phyloP scores from a whole-genome alignment of 2,888 invertebrate genomes.

The Nephrocerus scutellatus region DNA sequence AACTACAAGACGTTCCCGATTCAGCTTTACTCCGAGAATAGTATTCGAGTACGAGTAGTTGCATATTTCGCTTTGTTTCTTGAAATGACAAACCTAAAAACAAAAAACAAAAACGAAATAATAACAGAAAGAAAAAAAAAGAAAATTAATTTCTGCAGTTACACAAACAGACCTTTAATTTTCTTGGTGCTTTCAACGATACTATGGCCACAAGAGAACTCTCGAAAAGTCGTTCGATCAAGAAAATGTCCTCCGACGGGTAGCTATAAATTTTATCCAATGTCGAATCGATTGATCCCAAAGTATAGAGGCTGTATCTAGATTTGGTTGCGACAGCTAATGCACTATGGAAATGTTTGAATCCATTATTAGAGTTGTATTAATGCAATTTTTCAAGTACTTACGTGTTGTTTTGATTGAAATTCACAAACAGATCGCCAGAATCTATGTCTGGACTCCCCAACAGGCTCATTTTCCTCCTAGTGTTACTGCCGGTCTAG shows the following conservation, averaged over 20 bases:
- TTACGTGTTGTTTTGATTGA: constrained; percentile 98
- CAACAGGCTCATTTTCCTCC: constrained; percentile 44
- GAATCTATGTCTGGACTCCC: constrained; percentile 51
- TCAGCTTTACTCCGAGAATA: constrained; percentile 90
- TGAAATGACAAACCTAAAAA: constrained; percentile 86
- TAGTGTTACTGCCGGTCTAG: no score
- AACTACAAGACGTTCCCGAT: constrained; percentile 89
- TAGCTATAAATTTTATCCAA: constrained; percentile 86
- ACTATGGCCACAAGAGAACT: constrained; percentile 96
- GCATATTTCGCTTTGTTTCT: constrained; percentile 96
- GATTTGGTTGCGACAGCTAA: constrained; percentile 86
- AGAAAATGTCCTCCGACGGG: constrained; percentile 77
- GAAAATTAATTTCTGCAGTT: constrained; percentile 1
- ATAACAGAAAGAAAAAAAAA: constrained; percentile 6
- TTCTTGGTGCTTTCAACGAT: constrained; percentile 82
- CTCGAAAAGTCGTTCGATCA: constrained; percentile 93
- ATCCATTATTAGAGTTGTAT: no score
- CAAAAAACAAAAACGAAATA: constrained; percentile 58
- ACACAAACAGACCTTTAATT: constrained; percentile 40
- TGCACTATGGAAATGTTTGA: constrained; percentile 59
- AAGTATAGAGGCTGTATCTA: constrained; percentile 83
- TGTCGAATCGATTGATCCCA: constrained; percentile 69
- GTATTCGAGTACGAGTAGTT: constrained; percentile 93
- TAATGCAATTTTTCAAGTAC: constrained; percentile 44
- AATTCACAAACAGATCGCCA: constrained; percentile 89